These are phyloP conservation scores for Camelus bactrianus DNA, from an alignment of 2,113 vertebrate species.

Conservation along the genomic window DNA sequence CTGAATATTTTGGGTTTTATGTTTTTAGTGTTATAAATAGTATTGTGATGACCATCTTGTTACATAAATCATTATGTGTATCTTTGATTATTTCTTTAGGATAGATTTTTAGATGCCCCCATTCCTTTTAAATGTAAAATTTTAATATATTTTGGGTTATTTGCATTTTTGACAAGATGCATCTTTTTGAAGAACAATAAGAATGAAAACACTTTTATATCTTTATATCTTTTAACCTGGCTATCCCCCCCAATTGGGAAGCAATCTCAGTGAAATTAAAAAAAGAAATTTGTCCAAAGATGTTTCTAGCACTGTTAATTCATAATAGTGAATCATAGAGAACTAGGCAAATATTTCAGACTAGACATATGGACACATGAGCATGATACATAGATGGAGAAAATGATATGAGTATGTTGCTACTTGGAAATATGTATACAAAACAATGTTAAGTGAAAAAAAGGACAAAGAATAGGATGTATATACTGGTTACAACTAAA, in stretches of 20 bases:
- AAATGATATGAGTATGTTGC: neutral
- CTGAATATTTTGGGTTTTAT: constrained; percentile 3
- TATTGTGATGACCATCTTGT: constrained; percentile 9
- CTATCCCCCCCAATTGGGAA: neutral
- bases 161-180: constrained; percentile 51
- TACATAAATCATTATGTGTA: constrained; percentile 10
- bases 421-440: constrained; percentile 34
- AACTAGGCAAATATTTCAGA: constrained; percentile 26
- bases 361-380: neutral
- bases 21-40: constrained; percentile 7
- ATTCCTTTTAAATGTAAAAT: constrained; percentile 41
- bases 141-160: constrained; percentile 28
- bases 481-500: neutral
- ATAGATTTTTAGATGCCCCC: neutral
- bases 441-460: constrained; percentile 32
- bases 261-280: neutral
- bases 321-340: constrained; percentile 35
- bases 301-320: constrained; percentile 37
- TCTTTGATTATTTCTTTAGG: constrained; percentile 58
- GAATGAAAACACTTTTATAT: constrained; percentile 15
- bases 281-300: neutral
- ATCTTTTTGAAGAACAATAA: constrained; percentile 47
- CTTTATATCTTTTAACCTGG: constrained; percentile 14
- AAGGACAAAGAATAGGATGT: neutral
- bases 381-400: neutral